Base-by-base conservation (phyloP, 2,888 invertebrate species). In the Agrotis puta region DNA sequence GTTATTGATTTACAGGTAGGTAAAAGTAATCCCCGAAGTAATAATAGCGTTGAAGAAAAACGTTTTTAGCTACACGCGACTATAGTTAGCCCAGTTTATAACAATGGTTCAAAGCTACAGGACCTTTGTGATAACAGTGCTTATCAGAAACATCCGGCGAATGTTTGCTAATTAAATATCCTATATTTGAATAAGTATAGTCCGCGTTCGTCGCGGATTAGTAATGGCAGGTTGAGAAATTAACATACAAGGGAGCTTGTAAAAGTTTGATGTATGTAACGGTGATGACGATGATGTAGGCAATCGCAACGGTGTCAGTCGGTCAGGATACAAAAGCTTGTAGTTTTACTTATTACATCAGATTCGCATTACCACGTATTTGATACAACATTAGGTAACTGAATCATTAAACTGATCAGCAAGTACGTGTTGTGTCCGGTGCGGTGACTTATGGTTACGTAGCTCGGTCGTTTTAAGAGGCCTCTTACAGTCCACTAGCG, bases 351-450 rank as follows among this genome's bases (percentile, higher is more conserved):
- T 62, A 56, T 82, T 85, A 79, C 84, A 66, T 78, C 72, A 83
- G 63, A 65, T 59, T 27, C 57, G 9, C 47, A 68, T 75, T 70
- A 76, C 64, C 67, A 69, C 58, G 65, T 68, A 63, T 72, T 83
- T 70, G 69, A 59, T 74, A 66, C 43, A 76, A 70, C 33, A 77
- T 84, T 84, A 83, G 73, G 74, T 83, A 85, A 84, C 82, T 63
- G 57, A 69, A 70, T 83, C 53, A 73, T 83, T 75, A 64, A 77
- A 51, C 39, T 74, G 77, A 77, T 75, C 67, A 61, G 18, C 82
- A 74, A 81, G 81, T 83, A 79, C 77, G 82, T 83, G 78, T 67
- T 71, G 70, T 70, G 78, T 88, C 86, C 87, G 85, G 84, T 84
- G 80, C 27, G 53, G 79, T 63, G 79, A 58, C 78, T 63, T 84